phyloP scores from a whole-genome alignment of 2,113 vertebrate species.

The Lycaon pictus region DNA sequence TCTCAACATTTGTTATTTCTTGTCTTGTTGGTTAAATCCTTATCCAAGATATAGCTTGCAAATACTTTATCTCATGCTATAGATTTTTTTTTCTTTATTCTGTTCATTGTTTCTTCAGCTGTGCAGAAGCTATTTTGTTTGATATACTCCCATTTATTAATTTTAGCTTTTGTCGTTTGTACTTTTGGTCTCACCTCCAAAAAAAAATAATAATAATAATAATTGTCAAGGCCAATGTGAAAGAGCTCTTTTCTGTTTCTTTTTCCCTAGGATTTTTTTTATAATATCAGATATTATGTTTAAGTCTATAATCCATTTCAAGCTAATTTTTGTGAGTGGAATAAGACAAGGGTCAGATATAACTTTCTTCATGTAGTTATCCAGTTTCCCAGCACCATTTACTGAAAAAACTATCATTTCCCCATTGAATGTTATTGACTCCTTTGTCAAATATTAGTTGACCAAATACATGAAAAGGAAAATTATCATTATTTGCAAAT shows the following conservation, averaged over 20 bases:
- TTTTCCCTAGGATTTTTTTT: not conserved
- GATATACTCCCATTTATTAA: not conserved
- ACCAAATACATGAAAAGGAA: not conserved
- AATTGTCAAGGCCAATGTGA: not conserved
- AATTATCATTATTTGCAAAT: not conserved
- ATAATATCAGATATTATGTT: not conserved
- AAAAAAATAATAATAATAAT: not conserved
- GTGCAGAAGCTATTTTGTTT: not conserved
- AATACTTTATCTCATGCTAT: not conserved
- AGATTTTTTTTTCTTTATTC: not conserved
- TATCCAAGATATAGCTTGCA: not conserved
- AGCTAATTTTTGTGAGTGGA: not conserved
- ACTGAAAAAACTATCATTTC: not conserved
- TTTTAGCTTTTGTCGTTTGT: not conserved
- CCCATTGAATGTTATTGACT: not conserved
- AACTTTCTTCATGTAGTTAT: not conserved
- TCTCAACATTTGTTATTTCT: not conserved
- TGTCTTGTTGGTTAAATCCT: not conserved
- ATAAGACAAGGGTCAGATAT: not conserved
- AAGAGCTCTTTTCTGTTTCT: not conserved
- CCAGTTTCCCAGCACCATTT: not conserved
- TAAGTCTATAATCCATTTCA: not conserved
- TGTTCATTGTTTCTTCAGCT: not conserved
- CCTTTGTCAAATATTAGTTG: not conserved
- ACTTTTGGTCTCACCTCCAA: not conserved